Conservation (phyloP, 2,888 invertebrate species). For the Heliconius erato region DNA sequence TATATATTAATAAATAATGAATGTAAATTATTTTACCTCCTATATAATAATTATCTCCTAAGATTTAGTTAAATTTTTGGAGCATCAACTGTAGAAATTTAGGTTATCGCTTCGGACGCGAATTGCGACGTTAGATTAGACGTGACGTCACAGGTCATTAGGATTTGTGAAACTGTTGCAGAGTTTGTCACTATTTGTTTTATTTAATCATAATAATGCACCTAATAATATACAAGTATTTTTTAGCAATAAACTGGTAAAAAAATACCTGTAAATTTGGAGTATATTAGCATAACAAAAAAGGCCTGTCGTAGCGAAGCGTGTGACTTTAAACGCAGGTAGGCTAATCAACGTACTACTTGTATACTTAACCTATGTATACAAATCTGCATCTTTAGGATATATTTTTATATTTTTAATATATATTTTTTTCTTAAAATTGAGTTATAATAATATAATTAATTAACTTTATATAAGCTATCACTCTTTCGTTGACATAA, state of each 20-base stretch:
- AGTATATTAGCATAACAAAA: not conserved
- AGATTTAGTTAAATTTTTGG: conserved; percentile 62
- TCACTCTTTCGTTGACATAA: not conserved
- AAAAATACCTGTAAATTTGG: not conserved
- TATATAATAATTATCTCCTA: conserved; percentile 6
- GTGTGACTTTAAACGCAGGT: too few relatives aligned
- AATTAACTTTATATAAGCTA: not conserved
- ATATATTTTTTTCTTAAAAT: too few relatives aligned
- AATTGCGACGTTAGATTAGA: conserved; percentile 69
- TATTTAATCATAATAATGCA: not conserved
- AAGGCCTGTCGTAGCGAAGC: not conserved
- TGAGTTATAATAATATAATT: too few relatives aligned
- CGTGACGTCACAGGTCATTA: conserved; percentile 69
- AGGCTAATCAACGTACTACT: too few relatives aligned
- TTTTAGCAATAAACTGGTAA: not conserved
- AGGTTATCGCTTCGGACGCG: conserved; percentile 78
- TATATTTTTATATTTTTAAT: too few relatives aligned
- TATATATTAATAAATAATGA: not conserved
- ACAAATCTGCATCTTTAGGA: too few relatives aligned
- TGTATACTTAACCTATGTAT: too few relatives aligned
- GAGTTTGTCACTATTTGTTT: conserved; percentile 48
- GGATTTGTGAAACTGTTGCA: conserved; percentile 50
- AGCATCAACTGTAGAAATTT: conserved; percentile 65
- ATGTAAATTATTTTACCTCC: not conserved
- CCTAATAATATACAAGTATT: not conserved